Base-by-base conservation (phyloP, 2,888 invertebrate genomes). In the Cantharis rustica region DNA sequence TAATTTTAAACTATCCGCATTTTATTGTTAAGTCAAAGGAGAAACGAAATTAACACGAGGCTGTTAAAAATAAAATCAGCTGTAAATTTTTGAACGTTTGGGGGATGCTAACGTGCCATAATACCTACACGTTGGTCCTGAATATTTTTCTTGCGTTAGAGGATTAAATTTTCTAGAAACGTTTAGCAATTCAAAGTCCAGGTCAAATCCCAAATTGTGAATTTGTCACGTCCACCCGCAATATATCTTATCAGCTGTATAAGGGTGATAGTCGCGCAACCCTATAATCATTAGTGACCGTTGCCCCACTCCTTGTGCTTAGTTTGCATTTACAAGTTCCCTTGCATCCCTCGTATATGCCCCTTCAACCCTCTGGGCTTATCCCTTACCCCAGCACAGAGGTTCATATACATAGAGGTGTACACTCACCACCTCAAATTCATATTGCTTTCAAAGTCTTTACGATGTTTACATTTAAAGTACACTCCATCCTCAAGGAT, bases 261-360 rank as follows among this genome's bases (percentile, higher is more conserved):
- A 87, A 86, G 87, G 87, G 85, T 84, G 85, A 87, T 86, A 85
- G 86, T 88, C 86, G 86, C 85, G 79, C 84, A 84, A 84, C 85
- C 83, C 84, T 83, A 82, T 83, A 85, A 87, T 88, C 88, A 88
- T 88, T 88, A 88, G 87, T 87, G 85, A 86, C 86, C 86, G 85
- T 85, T 84, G 84, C 86, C 84, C 86, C 85, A 84, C 86, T 86
- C 86, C 87, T 86, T 87, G 85, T 87, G 88, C 88, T 88, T 88
- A 88, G 88, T 88, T 88, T 88, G 88, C 88, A 88, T 88, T 88
- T 88, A 88, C 88, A 88, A 88, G 87, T 88, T 86, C 83, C 84
- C 84, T 83, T 83, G 82, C 84, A 82, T 81, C 83, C 81, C 82
- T 83, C 83, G 79, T 78, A 72, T 75, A 68, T 73, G 69, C 82